These are phyloP conservation scores for Xestia ashworthii DNA, from an alignment of 2,888 invertebrate species.

Conservation along the genomic window DNA sequence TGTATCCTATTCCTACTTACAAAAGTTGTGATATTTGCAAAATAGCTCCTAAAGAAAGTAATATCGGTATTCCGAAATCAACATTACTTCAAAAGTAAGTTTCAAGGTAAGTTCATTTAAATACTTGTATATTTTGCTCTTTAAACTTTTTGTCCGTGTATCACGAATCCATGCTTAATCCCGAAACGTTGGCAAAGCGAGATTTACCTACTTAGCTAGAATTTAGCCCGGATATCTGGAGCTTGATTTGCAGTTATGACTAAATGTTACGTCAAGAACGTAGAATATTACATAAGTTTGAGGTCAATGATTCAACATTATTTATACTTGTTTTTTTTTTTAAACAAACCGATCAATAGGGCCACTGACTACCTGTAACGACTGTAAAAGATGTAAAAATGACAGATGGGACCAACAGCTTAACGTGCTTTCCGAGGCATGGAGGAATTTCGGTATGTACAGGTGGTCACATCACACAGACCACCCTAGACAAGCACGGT, in stretches of 20 bases:
- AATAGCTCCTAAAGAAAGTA: not conserved
- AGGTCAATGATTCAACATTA: not conserved
- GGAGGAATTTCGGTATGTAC: too few relatives aligned
- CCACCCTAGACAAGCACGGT: too few relatives aligned
- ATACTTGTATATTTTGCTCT: not conserved
- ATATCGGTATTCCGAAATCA: not conserved
- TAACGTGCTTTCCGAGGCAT: too few relatives aligned
- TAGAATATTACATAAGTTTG: constrained; percentile 25
- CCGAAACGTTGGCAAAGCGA: constrained; percentile 63
- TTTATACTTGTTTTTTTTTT: not conserved
- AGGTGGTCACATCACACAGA: too few relatives aligned
- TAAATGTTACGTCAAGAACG: constrained; percentile 35
- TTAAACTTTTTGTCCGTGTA: constrained; percentile 19
- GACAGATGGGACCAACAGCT: too few relatives aligned
- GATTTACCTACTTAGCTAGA: constrained; percentile 68
- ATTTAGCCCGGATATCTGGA: constrained; percentile 47
- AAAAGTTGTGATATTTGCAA: not conserved
- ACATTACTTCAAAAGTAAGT: not conserved
- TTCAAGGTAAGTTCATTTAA: not conserved
- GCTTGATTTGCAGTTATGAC: constrained; percentile 39
- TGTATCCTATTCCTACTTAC: not conserved
- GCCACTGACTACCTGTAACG: too few relatives aligned
- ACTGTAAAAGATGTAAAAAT: too few relatives aligned
- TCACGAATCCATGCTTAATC: constrained; percentile 34
- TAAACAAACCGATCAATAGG: too few relatives aligned